Conservation (phyloP, 1,140 invertebrate species). For the Trialeurodes vaporariorum region DNA sequence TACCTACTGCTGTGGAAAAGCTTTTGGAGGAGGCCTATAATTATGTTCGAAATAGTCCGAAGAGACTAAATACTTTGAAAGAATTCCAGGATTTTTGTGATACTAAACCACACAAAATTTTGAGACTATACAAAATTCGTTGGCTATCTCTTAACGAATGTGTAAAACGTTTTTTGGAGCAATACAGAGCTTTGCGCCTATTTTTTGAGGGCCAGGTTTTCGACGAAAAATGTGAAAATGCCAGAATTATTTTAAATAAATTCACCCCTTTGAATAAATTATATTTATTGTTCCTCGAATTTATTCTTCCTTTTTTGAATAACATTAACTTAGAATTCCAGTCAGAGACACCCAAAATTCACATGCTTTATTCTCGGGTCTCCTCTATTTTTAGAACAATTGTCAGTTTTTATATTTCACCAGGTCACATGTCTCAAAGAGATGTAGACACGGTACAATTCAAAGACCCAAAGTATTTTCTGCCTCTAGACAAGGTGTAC, state of each 20-base stretch:
- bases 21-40: neutral
- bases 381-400: neutral
- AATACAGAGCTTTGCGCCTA: neutral
- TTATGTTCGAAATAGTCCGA: neutral
- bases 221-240: neutral
- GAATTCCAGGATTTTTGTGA: constrained; percentile 2
- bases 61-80: neutral
- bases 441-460: neutral
- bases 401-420: neutral
- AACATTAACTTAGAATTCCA: neutral
- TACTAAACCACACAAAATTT: constrained; percentile 7
- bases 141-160: constrained; percentile 10
- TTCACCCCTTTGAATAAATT: neutral
- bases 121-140: neutral
- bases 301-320: neutral
- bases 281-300: constrained; percentile 5
- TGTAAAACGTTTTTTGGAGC: constrained; percentile 2
- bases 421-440: neutral
- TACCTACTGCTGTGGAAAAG: neutral
- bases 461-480: neutral
- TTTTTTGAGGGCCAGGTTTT: neutral
- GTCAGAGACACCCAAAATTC: constrained; percentile 4
- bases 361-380: neutral
- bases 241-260: neutral
- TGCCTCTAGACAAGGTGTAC: neutral